These are phyloP conservation scores for Oenanthe oenanthe DNA, from an alignment of 2,113 vertebrate genomes.

Conservation along the genomic window DNA sequence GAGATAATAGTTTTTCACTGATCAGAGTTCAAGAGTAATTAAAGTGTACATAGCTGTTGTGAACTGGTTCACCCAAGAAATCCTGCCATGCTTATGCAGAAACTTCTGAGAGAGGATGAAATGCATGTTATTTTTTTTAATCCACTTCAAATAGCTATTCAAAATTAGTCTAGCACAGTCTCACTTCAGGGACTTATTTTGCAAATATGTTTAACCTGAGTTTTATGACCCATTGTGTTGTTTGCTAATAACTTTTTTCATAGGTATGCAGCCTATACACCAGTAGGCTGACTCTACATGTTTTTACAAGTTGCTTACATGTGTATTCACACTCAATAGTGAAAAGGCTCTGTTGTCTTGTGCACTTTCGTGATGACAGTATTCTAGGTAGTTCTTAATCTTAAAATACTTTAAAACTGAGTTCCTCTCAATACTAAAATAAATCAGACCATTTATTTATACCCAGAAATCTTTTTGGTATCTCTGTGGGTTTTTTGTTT, in stretches of 20 bases:
- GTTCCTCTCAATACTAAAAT: background rate
- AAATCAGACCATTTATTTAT: background rate
- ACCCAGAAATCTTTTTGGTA: background rate
- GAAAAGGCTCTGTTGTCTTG: background rate
- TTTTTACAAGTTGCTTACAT: background rate
- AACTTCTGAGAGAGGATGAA: background rate
- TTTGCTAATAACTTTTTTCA: background rate
- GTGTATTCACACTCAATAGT: background rate
- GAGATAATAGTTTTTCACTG: background rate
- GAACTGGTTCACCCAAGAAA: background rate
- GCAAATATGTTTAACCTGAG: background rate
- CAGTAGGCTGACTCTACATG: background rate
- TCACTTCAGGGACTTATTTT: background rate
- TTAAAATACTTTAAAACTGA: background rate
- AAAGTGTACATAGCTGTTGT: background rate
- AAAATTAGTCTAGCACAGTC: background rate
- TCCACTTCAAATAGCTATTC: background rate
- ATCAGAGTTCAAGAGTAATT: background rate
- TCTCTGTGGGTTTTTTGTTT: background rate
- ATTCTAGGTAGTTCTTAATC: background rate
- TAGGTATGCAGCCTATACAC: background rate
- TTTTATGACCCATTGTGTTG: background rate
- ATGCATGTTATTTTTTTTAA: background rate
- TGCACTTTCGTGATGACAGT: background rate
- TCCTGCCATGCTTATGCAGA: background rate